Evolutionary conservation across 64 coral and sea anemone species (phyloP).

Genomic region (Cladopsammia gracilis): DNA sequence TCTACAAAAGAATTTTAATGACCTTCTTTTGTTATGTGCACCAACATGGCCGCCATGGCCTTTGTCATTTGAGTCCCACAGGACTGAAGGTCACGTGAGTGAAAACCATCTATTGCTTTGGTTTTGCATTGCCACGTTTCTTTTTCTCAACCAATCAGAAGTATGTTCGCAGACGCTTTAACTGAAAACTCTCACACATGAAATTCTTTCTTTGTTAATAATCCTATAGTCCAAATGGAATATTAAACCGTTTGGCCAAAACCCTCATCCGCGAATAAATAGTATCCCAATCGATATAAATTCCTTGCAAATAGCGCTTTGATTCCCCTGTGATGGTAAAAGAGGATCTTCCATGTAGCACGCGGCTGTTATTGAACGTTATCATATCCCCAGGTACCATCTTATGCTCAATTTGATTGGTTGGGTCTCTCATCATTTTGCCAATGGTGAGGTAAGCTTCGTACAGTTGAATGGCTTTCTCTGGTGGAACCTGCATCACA

Average conservation of each 20-base stretch:
- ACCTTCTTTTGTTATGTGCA: too few relatives aligned
- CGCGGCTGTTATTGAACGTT: conserved; percentile 80
- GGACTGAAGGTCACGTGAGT: too few relatives aligned
- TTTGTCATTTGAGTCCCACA: too few relatives aligned
- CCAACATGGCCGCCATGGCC: too few relatives aligned
- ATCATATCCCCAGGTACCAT: conserved; percentile 75
- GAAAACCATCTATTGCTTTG: too few relatives aligned
- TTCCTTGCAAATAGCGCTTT: conserved; percentile 43
- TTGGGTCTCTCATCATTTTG: conserved; percentile 66
- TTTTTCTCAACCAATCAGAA: too few relatives aligned
- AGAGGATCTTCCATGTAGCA: conserved; percentile 78
- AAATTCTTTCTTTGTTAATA: too few relatives aligned
- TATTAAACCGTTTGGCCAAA: conserved; percentile 36
- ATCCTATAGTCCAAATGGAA: not conserved
- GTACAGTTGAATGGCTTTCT: conserved; percentile 69
- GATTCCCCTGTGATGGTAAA: conserved; percentile 46
- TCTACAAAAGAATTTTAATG: too few relatives aligned
- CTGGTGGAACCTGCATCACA: conserved; percentile 52
- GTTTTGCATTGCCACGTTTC: too few relatives aligned
- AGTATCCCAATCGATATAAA: conserved; percentile 87
- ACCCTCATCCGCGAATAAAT: conserved; percentile 67
- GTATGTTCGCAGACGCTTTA: too few relatives aligned
- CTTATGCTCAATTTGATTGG: conserved; percentile 79
- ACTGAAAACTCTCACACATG: too few relatives aligned
- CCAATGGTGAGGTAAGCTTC: conserved; percentile 68